Base-by-base conservation (phyloP, 2,113 vertebrate genomes). In the Rhegmatorhina hoffmannsi region DNA sequence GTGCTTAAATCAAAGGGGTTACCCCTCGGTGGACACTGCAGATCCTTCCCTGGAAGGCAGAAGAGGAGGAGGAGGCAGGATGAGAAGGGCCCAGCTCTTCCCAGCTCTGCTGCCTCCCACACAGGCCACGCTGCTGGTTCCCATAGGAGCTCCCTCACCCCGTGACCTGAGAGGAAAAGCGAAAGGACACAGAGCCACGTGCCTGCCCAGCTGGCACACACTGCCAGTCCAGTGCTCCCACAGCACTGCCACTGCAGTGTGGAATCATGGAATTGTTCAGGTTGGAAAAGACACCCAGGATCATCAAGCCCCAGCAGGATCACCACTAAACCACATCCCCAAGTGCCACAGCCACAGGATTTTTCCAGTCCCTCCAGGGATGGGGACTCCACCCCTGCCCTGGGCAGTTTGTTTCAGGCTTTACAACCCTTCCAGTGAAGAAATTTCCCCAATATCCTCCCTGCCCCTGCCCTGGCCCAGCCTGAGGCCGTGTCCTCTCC, bases 131-230 rank as follows among this genome's bases (percentile, higher is more conserved):
- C 53, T 11, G 78, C 31, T 3, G 1, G 16, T 83, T 95, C 92
- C 89, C 89, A 56, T 6, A n/a, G 91, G 44, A 96, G 84, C 86
- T 62, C 5, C 50, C 3, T 82, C 89, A 84, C 60, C 91, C 76
- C 0, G 0, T 5, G 87, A 82, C 84, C 94, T 87, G 13, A 10
- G 17, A 62, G 64, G 20, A 40, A 7, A 16, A 52, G 31, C 0
- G 10, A 46, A 15, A n/a, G 72, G 75, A 26, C 13, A 3, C 31
- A 5, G 59, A 43, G 87, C 46, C 56, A 9, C 3, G 10, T 4
- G 69, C 16, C 58, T 26, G 21, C 5, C 6, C 76, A 77, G 86
- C 86, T 62, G 80, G 10, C 40, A 43, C 28, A 38, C 3, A 38
- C 24, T 62, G 2, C 86, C 59, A 34, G 2, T 7, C 38, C 1